These are phyloP conservation scores for Lumbricus terrestris DNA, from an alignment of 2,888 invertebrate genomes.

Conservation along the genomic window DNA sequence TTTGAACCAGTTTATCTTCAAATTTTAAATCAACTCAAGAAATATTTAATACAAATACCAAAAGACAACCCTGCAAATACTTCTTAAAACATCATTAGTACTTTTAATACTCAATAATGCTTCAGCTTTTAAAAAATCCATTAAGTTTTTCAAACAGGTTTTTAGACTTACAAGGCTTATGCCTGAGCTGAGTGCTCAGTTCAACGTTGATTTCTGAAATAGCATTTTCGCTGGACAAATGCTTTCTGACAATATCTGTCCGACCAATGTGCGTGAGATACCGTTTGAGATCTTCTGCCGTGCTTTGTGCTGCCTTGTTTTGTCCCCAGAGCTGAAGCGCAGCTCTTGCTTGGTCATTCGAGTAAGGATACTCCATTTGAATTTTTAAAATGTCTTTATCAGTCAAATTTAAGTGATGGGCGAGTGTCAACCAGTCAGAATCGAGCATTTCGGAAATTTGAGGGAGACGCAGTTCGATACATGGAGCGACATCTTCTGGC, in stretches of 20 bases:
- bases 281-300: slow-evolving; percentile 7
- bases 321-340: slow-evolving; percentile 15
- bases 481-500: slow-evolving; percentile 16
- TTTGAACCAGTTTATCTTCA: not conserved
- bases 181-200: not conserved
- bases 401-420: slow-evolving; percentile 80
- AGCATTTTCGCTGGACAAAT: not conserved
- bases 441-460: slow-evolving; percentile 10
- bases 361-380: slow-evolving; percentile 78
- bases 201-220: slow-evolving; percentile 6
- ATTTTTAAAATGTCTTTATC: slow-evolving; percentile 78
- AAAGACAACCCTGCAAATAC: not conserved
- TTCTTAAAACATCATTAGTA: not conserved
- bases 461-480: not conserved
- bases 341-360: slow-evolving; percentile 83
- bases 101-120: not conserved
- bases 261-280: slow-evolving; percentile 16
- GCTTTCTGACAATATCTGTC: slow-evolving; percentile 7
- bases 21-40: not conserved
- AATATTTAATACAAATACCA: not conserved
- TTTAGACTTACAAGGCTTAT: not conserved
- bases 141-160: not conserved
- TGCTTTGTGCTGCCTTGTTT: not conserved
- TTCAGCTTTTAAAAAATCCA: not conserved
- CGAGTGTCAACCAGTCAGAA: slow-evolving; percentile 64